Evolutionary conservation across 2,888 invertebrate genomes (phyloP).

Genomic region (Hypselothyrea guttata): DNA sequence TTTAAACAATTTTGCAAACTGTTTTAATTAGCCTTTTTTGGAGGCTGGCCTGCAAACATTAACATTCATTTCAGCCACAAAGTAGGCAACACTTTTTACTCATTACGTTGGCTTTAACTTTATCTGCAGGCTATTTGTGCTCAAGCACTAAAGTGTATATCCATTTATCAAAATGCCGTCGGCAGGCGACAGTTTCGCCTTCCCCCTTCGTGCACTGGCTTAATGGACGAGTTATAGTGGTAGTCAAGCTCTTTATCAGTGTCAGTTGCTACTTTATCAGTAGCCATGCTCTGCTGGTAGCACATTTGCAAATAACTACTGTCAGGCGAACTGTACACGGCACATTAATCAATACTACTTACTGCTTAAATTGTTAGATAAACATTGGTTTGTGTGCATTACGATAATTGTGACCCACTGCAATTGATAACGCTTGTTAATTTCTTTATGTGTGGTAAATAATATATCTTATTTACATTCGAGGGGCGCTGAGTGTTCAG

Average conservation of each 20-base stretch:
- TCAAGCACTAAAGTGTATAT: constrained; percentile 21
- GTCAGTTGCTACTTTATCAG: constrained; percentile 23
- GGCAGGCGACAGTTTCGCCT: constrained; percentile 3
- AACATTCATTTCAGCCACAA: constrained; percentile 23
- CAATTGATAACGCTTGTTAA: constrained; percentile 5
- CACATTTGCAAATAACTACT: constrained; percentile 56
- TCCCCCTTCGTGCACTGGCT: constrained; percentile 4
- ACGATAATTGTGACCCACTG: constrained; percentile 38
- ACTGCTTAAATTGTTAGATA: constrained; percentile 12
- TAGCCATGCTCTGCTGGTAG: neutral
- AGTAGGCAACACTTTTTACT: constrained; percentile 41
- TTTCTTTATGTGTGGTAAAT: neutral
- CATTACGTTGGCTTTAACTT: constrained; percentile 4
- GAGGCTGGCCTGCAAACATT: neutral
- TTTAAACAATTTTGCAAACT: no score
- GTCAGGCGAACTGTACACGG: constrained; percentile 29
- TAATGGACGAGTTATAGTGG: constrained; percentile 3
- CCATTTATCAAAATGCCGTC: constrained; percentile 55
- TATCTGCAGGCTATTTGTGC: constrained; percentile 20
- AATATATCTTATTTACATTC: no score
- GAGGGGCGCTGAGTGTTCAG: no score
- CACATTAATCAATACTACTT: neutral
- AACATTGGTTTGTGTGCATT: neutral
- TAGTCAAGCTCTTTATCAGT: constrained; percentile 35
- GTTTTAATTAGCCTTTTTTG: constrained; percentile 1